Conservation (phyloP, 1,140 invertebrate species). For the Drosophila arizonae region DNA sequence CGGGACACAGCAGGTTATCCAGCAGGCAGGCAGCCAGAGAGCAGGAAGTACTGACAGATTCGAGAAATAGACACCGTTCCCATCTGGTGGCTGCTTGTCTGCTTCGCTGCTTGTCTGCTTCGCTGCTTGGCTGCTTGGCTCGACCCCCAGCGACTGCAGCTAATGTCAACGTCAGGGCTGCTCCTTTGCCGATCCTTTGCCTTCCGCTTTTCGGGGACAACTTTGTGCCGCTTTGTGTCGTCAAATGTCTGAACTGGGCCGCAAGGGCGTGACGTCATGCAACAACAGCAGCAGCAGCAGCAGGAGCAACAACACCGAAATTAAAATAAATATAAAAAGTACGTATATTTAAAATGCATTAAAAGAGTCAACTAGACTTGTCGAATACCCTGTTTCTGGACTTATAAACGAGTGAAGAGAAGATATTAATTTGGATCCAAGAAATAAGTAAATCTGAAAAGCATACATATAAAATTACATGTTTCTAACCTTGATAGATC, state of each 20-base stretch:
- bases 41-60: constrained; percentile 67
- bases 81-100: too few species aligned
- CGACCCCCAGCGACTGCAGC: constrained; percentile 24
- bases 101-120: not conserved
- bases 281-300: constrained; percentile 2
- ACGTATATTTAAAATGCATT: constrained; percentile 3
- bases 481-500: not conserved
- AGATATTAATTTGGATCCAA: not conserved
- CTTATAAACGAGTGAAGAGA: too few species aligned
- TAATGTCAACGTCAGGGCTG: constrained; percentile 48
- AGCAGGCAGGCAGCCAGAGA: constrained; percentile 9
- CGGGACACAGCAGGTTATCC: constrained; percentile 57
- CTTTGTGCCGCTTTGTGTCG: constrained; percentile 54
- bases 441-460: not conserved
- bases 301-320: constrained; percentile 17
- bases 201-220: constrained; percentile 42
- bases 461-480: not conserved
- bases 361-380: not conserved
- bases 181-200: constrained; percentile 31
- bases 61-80: constrained; percentile 29
- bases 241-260: constrained; percentile 62
- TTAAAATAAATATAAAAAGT: constrained; percentile 31
- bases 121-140: not conserved
- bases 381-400: not conserved
- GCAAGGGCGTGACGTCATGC: constrained; percentile 54